Evolutionary conservation across 2,113 vertebrate genomes (phyloP).

Genomic region (Tauraco erythrolophus): DNA sequence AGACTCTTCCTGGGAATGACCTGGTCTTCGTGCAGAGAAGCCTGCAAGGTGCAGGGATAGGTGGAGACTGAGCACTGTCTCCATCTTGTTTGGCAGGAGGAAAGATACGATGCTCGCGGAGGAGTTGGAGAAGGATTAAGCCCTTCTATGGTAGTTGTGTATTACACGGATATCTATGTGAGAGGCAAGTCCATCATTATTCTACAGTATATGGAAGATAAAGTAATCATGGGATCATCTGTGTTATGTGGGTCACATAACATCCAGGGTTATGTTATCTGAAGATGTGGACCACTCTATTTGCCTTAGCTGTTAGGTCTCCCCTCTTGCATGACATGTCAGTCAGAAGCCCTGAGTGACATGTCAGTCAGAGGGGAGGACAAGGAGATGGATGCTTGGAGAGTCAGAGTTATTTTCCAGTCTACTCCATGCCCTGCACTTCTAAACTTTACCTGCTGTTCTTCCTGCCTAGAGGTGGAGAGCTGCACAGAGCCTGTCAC

Average conservation of each 20-base stretch:
- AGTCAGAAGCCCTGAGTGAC: neutral
- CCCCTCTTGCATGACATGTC: neutral
- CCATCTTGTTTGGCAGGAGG: neutral
- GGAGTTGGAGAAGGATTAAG: neutral
- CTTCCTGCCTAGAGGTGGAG: neutral
- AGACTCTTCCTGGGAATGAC: neutral
- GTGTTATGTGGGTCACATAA: neutral
- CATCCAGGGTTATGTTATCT: neutral
- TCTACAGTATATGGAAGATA: neutral
- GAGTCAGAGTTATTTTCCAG: neutral
- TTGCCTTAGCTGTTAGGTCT: neutral
- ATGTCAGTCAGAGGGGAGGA: neutral
- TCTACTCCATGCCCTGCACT: neutral
- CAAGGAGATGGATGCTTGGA: neutral
- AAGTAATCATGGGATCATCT: neutral
- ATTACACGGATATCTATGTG: neutral
- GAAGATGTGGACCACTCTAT: neutral
- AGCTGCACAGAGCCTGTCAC: neutral
- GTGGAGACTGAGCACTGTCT: neutral
- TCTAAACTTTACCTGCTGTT: neutral
- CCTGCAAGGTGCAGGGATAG: neutral
- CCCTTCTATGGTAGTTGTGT: accelerated
- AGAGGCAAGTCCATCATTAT: neutral
- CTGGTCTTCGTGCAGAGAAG: neutral
- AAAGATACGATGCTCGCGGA: neutral